Evolutionary conservation across 1,140 invertebrate genomes (phyloP).

Genomic region (Hypsibius dujardini): DNA sequence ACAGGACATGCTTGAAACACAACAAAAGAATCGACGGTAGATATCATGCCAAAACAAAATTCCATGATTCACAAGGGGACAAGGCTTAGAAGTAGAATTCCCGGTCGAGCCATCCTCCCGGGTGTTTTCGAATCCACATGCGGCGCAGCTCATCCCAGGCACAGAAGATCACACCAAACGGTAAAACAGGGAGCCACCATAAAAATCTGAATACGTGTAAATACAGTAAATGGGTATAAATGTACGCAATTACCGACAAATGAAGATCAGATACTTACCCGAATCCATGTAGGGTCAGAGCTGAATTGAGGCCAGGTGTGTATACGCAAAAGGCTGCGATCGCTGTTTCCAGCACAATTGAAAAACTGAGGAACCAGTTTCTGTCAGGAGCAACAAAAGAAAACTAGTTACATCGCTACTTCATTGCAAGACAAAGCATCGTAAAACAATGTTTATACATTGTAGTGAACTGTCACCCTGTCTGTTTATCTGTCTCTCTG

Average conservation of each 20-base stretch:
- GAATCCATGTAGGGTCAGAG: neutral
- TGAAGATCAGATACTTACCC: conserved; percentile 18
- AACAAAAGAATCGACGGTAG: too few relatives aligned
- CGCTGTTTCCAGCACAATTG: neutral
- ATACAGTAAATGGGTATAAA: neutral
- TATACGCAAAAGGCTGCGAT: neutral
- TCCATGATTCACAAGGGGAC: too few relatives aligned
- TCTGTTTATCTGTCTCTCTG: conserved; percentile 5
- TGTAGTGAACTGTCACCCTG: neutral
- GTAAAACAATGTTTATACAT: neutral
- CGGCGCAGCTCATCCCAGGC: conserved; percentile 60
- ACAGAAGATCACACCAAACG: conserved; percentile 85
- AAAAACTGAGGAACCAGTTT: neutral
- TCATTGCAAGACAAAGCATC: neutral
- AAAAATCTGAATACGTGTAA: neutral
- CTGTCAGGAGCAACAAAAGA: too few relatives aligned
- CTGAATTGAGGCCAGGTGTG: neutral
- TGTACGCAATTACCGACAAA: too few relatives aligned
- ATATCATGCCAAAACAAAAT: too few relatives aligned
- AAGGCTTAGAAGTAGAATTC: conserved; percentile 38
- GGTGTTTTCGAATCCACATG: conserved; percentile 33
- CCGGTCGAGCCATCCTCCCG: conserved; percentile 37
- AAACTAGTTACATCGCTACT: neutral
- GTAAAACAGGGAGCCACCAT: conserved; percentile 39
- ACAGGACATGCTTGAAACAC: too few relatives aligned